Evolutionary conservation across 2,113 vertebrate species (phyloP).

Genomic region (Sclerurus mexicanus): DNA sequence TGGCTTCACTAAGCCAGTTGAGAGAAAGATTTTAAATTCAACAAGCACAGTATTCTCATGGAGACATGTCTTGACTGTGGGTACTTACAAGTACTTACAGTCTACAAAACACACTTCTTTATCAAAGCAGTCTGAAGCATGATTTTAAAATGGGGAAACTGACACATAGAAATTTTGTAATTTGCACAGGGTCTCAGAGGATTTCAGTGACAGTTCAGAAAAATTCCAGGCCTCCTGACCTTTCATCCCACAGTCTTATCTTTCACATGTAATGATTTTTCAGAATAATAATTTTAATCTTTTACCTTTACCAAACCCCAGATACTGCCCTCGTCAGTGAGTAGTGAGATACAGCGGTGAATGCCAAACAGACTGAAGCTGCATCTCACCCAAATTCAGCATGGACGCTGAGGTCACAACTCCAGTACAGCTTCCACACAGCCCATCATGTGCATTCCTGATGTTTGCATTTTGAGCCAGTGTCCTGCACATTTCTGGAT

Average conservation of each 20-base stretch:
- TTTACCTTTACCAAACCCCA: neutral
- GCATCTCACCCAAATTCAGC: neutral
- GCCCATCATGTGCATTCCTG: neutral
- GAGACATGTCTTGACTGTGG: neutral
- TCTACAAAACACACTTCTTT: neutral
- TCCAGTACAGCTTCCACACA: neutral
- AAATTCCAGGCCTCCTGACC: neutral
- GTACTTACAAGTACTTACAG: neutral
- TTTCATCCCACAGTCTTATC: neutral
- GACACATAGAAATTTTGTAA: neutral
- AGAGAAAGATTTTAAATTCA: neutral
- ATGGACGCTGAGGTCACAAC: neutral
- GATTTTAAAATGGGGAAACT: neutral
- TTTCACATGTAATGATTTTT: conserved; percentile 12
- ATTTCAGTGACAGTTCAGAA: neutral
- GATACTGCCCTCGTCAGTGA: neutral
- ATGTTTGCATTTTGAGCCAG: neutral
- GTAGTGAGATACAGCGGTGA: neutral
- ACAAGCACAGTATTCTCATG: neutral
- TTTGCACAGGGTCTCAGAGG: neutral
- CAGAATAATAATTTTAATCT: neutral
- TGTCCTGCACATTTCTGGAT: neutral
- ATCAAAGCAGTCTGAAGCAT: neutral
- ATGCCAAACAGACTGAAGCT: neutral
- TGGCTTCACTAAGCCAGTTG: neutral